Evolutionary conservation across 2,113 vertebrate species (phyloP), one percentile per base, ranked within the genome.

Genomic region (Elachura formosa): DNA sequence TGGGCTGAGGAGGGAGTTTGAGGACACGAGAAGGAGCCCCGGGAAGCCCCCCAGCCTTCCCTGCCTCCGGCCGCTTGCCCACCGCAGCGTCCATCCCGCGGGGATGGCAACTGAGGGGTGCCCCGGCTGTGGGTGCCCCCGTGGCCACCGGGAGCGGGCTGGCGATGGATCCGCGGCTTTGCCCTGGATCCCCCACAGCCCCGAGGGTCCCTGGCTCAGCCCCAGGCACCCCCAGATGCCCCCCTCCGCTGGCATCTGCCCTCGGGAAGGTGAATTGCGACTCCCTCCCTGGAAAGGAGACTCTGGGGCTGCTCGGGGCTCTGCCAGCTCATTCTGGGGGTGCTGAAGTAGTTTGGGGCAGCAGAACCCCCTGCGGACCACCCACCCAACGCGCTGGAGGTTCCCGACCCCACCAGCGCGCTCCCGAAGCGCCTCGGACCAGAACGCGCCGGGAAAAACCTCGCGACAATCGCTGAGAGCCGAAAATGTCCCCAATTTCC

Each of bases 61-160:
- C 87, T 19, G 33, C 34, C 3, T 2, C 12, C 5, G 1, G 51
- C 58, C 40, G 43, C 23, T n/a, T 6, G 59, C 28, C 38, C 1
- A 1, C 3, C 25, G 5, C 4, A 29, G 74, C 31, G 17, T 1
- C 40, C 10, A 0, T 16, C 72, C 80, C 1, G 4, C 10, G 23
- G 3, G 2, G 29, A 52, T 2, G 59, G 46, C 52, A 23, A 7
- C 26, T 3, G 20, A 28, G 43, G 25, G 5, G 6, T 11, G 41
- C 31, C 61, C 59, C 2, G 75, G 1, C 4, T 21, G 45, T 11
- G 2, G 7, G 11, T 31, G 69, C 25, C 41, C 31, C 45, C 6
- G 0, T 3, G n/a, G 24, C 16, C 79, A 2, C 5, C 14, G 43
- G 55, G 48, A 55, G 11, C 25, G 49, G 49, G 83, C 12, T 3